A percentile compares a stretch with the other conserved stretches of the same genome.
phyloP scores from a whole-genome alignment of 2,797 vertebrate genomes.

The Zalophus californianus region DNA sequence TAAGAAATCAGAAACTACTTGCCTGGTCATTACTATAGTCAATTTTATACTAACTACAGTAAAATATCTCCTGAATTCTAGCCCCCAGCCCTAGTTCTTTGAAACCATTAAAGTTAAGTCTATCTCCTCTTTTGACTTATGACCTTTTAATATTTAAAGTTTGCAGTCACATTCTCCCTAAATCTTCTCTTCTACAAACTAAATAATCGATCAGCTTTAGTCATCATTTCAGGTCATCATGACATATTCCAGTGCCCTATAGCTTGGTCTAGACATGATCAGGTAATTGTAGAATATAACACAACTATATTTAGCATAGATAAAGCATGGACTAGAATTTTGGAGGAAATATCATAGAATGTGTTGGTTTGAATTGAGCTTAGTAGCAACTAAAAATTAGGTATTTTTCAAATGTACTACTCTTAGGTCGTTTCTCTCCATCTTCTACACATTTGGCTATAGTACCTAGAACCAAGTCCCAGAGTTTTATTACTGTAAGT shows the following conservation, averaged over 20 bases:
- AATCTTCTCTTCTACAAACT: not conserved
- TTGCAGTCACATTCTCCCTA: not conserved
- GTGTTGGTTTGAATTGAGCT: not conserved
- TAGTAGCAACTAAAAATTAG: not conserved
- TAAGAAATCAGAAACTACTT: not conserved
- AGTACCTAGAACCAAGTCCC: not conserved
- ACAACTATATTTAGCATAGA: not conserved
- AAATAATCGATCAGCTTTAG: not conserved
- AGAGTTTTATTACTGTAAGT: not conserved
- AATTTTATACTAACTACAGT: not conserved
- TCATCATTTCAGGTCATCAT: not conserved
- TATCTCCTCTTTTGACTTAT: not conserved
- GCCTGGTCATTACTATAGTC: not conserved
- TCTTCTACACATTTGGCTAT: not conserved
- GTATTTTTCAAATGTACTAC: not conserved
- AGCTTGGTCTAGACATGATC: not conserved
- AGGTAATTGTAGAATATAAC: not conserved
- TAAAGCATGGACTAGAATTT: not conserved
- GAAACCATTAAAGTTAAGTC: not conserved
- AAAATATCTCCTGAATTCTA: slow-evolving; percentile 23
- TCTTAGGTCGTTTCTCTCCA: not conserved
- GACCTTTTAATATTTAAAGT: not conserved
- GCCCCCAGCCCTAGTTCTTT: not conserved
- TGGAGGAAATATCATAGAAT: not conserved
- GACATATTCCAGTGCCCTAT: not conserved